Percentiles rank a stretch among this genome's conserved stretches.
phyloP scores from a whole-genome alignment of 2,888 invertebrate genomes.

The Tribolium freemani region DNA sequence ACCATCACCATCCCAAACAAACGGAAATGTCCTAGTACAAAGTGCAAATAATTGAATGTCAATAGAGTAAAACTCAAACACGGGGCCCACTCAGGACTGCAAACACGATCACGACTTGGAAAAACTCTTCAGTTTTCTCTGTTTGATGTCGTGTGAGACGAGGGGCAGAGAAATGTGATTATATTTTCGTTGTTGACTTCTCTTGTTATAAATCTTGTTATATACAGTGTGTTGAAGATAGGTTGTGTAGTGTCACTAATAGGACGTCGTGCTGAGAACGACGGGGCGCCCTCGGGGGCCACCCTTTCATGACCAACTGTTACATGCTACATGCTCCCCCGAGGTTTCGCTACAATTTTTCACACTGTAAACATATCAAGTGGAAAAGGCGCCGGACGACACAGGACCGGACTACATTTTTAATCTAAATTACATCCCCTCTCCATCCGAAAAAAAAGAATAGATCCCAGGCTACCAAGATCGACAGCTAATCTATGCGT shows the following conservation, averaged over 20 bases:
- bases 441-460: constrained; percentile 18
- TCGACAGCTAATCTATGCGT: constrained; percentile 53
- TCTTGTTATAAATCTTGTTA: constrained; percentile 36
- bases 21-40: constrained; percentile 41
- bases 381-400: constrained; percentile 5
- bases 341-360: constrained; percentile 48
- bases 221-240: constrained; percentile 36
- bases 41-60: constrained; percentile 56
- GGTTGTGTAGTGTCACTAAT: constrained; percentile 60
- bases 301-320: constrained; percentile 61
- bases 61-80: constrained; percentile 55
- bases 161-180: constrained; percentile 7
- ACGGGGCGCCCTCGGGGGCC: constrained; percentile 47
- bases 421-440: no score
- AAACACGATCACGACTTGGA: constrained; percentile 32
- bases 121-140: constrained; percentile 6
- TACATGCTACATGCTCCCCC: constrained; percentile 50
- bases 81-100: constrained; percentile 38
- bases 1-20: constrained; percentile 22
- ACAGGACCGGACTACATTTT: neutral
- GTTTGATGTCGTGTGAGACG: neutral
- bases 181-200: constrained; percentile 35
- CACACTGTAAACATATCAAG: constrained; percentile 53
- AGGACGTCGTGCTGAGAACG: constrained; percentile 55
- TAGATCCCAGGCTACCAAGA: constrained; percentile 43